A percentile compares a stretch with the other conserved stretches of the same genome.
These are phyloP conservation scores for Sebastes taczanowskii DNA, from an alignment of 2,797 vertebrate species.

Conservation along the genomic window DNA sequence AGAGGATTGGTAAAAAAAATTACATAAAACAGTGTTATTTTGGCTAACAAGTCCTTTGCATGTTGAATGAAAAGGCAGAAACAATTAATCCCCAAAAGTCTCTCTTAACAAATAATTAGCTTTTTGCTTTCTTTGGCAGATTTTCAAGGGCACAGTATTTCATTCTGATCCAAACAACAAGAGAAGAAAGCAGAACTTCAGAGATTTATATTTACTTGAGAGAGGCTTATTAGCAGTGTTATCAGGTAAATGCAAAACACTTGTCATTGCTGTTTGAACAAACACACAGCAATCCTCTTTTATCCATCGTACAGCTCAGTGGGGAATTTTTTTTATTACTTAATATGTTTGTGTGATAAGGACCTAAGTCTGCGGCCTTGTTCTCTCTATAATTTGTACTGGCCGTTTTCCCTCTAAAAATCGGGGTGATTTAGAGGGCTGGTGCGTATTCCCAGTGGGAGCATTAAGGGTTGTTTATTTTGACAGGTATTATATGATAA, in stretches of 20 bases:
- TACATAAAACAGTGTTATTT: constrained; percentile 8
- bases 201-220: constrained; percentile 56
- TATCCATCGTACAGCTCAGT: constrained; percentile 55
- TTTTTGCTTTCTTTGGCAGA: constrained; percentile 54
- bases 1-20: neutral
- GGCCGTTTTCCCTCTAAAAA: neutral
- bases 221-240: constrained; percentile 73
- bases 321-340: constrained; percentile 39
- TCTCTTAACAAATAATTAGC: constrained; percentile 48
- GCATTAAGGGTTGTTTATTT: neutral
- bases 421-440: neutral
- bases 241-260: constrained; percentile 79
- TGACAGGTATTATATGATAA: neutral
- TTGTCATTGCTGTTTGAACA: constrained; percentile 64
- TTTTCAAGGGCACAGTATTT: constrained; percentile 67
- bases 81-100: constrained; percentile 65
- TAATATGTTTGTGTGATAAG: constrained; percentile 68
- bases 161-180: constrained; percentile 55
- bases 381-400: constrained; percentile 32
- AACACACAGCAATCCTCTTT: constrained; percentile 66
- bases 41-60: constrained; percentile 29
- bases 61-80: constrained; percentile 45
- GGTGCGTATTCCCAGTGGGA: neutral
- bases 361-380: constrained; percentile 39
- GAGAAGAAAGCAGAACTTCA: constrained; percentile 49